Conservation (phyloP, 2,797 vertebrate species). For the Crax fasciolata region DNA sequence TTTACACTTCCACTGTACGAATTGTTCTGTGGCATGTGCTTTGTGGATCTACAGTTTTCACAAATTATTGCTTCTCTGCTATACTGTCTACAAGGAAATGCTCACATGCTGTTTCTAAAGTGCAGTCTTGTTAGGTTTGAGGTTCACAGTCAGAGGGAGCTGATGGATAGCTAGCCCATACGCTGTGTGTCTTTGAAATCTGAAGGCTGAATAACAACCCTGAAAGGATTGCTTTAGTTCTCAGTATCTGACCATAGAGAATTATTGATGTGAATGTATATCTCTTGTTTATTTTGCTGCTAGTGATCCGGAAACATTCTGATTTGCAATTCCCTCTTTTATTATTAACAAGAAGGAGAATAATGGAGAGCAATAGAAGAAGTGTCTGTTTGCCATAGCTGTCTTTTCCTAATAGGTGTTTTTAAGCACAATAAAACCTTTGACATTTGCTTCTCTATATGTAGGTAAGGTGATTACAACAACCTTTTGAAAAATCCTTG, state of each 20-base stretch:
- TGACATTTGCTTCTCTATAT: background rate
- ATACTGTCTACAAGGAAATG: background rate
- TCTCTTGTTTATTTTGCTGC: background rate
- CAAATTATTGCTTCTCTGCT: background rate
- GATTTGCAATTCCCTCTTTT: background rate
- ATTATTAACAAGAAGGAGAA: background rate
- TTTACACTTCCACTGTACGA: background rate
- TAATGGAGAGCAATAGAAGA: background rate
- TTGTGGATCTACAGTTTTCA: constrained; percentile 27
- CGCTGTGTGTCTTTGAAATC: constrained; percentile 1
- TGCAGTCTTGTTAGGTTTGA: background rate
- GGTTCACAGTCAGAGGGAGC: background rate
- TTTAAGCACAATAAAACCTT: constrained; percentile 28
- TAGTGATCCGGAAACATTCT: background rate
- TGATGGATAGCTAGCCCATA: constrained; percentile 24
- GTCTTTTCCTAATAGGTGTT: background rate
- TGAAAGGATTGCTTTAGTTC: constrained; percentile 24
- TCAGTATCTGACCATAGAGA: constrained; percentile 3
- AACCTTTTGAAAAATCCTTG: constrained; percentile 12
- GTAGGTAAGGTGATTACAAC: background rate
- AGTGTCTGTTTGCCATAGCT: background rate
- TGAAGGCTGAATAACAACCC: constrained; percentile 12
- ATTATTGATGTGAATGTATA: background rate
- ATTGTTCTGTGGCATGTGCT: background rate
- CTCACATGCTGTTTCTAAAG: background rate